Evolutionary conservation across 2,113 vertebrate genomes (phyloP).

Genomic region (Pontoporia blainvillei): DNA sequence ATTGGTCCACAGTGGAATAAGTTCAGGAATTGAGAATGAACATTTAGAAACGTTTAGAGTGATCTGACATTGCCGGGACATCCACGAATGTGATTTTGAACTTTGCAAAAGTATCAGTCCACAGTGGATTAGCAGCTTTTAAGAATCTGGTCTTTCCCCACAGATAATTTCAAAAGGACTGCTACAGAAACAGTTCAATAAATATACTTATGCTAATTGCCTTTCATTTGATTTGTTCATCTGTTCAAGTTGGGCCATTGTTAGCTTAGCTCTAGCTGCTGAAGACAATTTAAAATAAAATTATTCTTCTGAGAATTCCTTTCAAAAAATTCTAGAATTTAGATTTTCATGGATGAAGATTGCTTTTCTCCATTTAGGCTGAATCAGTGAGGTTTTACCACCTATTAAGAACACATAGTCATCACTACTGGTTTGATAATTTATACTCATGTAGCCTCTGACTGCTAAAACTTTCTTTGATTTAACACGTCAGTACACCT

Average conservation of each 20-base stretch:
- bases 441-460: not conserved
- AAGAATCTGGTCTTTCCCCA: not conserved
- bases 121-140: not conserved
- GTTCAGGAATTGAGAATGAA: not conserved
- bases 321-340: slow-evolving; percentile 12
- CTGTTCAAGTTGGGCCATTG: not conserved
- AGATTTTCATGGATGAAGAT: not conserved
- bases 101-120: not conserved
- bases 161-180: not conserved
- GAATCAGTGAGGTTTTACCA: not conserved
- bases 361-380: slow-evolving; percentile 6
- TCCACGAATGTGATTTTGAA: not conserved
- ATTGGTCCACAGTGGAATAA: not conserved
- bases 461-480: not conserved
- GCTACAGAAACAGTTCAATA: not conserved
- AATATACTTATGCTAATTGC: not conserved
- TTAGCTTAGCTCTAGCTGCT: not conserved
- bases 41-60: not conserved
- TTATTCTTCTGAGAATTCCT: slow-evolving; percentile 3
- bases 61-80: not conserved
- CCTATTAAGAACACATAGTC: not conserved
- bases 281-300: slow-evolving; percentile 15
- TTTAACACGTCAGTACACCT: not conserved
- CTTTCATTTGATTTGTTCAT: not conserved
- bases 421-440: not conserved